Conservation (phyloP, 2,888 invertebrate species). For the Baronia brevicornis region DNA sequence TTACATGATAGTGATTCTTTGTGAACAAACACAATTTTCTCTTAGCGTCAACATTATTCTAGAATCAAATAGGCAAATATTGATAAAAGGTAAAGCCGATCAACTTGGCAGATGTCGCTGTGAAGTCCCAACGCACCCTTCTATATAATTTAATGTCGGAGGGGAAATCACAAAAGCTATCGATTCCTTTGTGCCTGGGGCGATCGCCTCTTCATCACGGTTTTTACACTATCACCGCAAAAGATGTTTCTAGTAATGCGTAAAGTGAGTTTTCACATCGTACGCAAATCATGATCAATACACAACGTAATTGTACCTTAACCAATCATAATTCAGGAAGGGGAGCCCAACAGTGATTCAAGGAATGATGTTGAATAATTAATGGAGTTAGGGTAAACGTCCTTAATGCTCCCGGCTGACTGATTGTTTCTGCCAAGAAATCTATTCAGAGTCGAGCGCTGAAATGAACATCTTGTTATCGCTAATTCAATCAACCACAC, state of each 20-base stretch:
- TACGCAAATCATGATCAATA: slow-evolving; percentile 7
- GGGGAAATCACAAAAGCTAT: slow-evolving; percentile 63
- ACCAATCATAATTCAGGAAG: slow-evolving; percentile 35
- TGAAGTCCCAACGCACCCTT: slow-evolving; percentile 37
- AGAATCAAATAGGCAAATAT: slow-evolving; percentile 62
- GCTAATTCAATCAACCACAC: slow-evolving; percentile 26
- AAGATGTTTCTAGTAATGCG: slow-evolving; percentile 24
- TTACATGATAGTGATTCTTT: slow-evolving; percentile 18
- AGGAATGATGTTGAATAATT: slow-evolving; percentile 57
- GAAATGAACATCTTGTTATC: slow-evolving; percentile 24
- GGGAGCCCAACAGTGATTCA: slow-evolving; percentile 34
- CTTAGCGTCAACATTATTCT: slow-evolving; percentile 33
- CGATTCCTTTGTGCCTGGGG: slow-evolving; percentile 53
- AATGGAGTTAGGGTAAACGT: slow-evolving; percentile 34
- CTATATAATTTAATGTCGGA: slow-evolving; percentile 57
- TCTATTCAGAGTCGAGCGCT: slow-evolving; percentile 19
- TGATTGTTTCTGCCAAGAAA: slow-evolving; percentile 24
- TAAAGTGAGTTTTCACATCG: slow-evolving; percentile 3
- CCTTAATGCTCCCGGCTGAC: slow-evolving; percentile 24
- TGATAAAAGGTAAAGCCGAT: slow-evolving; percentile 57
- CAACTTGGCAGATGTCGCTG: slow-evolving; percentile 54
- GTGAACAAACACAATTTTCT: slow-evolving; percentile 32
- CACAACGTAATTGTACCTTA: slow-evolving; percentile 41
- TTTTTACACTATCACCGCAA: slow-evolving; percentile 45
- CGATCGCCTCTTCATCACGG: slow-evolving; percentile 45